A percentile compares a stretch with the other conserved stretches of the same genome.
phyloP scores from a whole-genome alignment of 2,797 vertebrate genomes.

The Darevskia mixta region DNA sequence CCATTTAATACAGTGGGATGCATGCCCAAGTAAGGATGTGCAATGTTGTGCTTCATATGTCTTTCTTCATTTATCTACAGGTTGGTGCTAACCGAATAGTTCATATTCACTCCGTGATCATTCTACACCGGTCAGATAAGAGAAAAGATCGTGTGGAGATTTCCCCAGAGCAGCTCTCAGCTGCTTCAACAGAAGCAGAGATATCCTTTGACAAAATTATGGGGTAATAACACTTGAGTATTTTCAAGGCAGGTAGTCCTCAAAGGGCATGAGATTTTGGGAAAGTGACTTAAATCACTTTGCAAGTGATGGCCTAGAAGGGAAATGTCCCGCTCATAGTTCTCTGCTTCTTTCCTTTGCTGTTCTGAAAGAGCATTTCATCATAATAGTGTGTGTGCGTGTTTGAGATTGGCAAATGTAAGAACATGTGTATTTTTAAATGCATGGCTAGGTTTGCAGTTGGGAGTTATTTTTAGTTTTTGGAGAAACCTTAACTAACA shows the following conservation, averaged over 20 bases:
- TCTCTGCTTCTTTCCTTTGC: neutral
- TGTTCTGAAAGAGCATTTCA: neutral
- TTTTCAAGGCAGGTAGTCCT: fast-evolving
- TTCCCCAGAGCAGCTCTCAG: slow-evolving; percentile 96
- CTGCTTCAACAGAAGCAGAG: slow-evolving; percentile 94
- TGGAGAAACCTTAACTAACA: slow-evolving; percentile 75
- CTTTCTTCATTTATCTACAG: slow-evolving; percentile 56
- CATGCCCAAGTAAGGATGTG: neutral
- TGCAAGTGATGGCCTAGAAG: neutral
- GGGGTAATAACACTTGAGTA: neutral
- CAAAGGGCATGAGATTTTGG: fast-evolving
- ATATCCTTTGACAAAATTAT: slow-evolving; percentile 83
- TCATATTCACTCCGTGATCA: slow-evolving; percentile 96
- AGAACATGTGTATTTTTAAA: no score
- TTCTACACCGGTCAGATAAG: slow-evolving; percentile 95
- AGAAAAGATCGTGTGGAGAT: slow-evolving; percentile 97
- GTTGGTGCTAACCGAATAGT: slow-evolving; percentile 89
- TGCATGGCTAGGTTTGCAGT: neutral
- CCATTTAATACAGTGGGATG: no score
- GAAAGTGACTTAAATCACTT: neutral
- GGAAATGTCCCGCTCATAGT: neutral
- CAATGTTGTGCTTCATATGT: neutral
- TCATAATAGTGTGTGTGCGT: neutral
- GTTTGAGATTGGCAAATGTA: neutral
- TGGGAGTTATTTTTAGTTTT: slow-evolving; percentile 5